Base-by-base conservation (phyloP, 1,140 invertebrate species). In the Branchinecta lynchi region DNA sequence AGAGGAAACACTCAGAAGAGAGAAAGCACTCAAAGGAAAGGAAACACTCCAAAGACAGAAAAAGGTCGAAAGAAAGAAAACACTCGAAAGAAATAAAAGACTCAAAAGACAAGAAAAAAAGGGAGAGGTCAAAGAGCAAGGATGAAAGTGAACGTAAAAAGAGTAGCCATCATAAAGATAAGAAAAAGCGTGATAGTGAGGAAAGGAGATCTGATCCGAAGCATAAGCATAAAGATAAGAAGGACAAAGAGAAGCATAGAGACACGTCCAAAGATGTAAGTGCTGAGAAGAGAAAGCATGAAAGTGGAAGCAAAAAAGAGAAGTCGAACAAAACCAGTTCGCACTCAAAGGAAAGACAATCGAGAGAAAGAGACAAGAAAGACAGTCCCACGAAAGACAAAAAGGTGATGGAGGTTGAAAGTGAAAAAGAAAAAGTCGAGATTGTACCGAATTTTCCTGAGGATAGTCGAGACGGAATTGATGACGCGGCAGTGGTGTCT, bases 251-350 rank as follows among this genome's bases (percentile, higher is more conserved):
- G 43, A 71, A 32, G 65, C 72, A 71, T 70, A 72, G 71, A 43
- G 66, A 70, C 68, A 21, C 43, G 45, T 44, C 69, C 44, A 71
- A 60, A 60, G 51, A 60, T 60, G 17, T 32, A 32, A 32, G 32
- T 32, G 32, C 32, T 32, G 51, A 60, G 51, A 60, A 60, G 17
- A 20, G 17, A 60, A 60, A 60, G 12, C 51, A 60, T 60, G 51
- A 74, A 15, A 74, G 73, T 43, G 60, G 66, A 17, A 12, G 76
- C 74, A 68, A 74, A 76, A 43, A 78, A 75, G 20, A 70, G 43
- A 20, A 73, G 71, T 44, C 66, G 68, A n/a, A 68, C 66, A 43
- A 74, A 68, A 69, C 71, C 74, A 45, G 68, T 8, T 32, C 72
- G 71, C 44, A 71, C 74, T 43, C 72, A 73, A 68, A 76, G 71